Percentiles rank a stretch among this genome's conserved stretches.
Conservation (phyloP, 2,113 vertebrate genomes). For the Cyprinodon tularosa region DNA sequence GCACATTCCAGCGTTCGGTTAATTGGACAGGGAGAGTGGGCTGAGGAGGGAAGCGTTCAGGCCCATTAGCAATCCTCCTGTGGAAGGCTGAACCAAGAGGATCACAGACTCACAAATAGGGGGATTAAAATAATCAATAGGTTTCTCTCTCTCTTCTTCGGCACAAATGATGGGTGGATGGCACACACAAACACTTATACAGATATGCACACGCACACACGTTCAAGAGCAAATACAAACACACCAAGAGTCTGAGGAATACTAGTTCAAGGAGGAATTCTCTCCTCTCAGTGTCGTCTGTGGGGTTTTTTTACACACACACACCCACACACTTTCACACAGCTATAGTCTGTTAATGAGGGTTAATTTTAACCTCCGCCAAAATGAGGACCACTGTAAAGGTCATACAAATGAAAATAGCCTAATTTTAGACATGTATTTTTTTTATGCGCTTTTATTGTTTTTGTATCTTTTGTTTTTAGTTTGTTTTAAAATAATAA, state of each 20-base stretch:
- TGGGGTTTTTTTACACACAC: conserved; percentile 39
- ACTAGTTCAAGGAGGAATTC: conserved; percentile 54
- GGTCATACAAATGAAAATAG: conserved; percentile 56
- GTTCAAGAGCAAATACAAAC: conserved; percentile 55
- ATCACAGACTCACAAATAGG: conserved; percentile 82
- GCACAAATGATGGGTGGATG: conserved; percentile 29
- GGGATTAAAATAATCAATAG: conserved; percentile 84
- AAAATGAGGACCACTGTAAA: conserved; percentile 54
- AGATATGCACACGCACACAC: conserved; percentile 38
- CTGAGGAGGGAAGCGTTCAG: conserved; percentile 72
- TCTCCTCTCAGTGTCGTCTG: conserved; percentile 55
- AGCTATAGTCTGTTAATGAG: conserved; percentile 42
- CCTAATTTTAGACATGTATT: conserved; percentile 17
- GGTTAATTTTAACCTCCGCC: conserved; percentile 54
- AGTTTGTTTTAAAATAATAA: background rate
- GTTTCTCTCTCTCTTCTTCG: conserved; percentile 62
- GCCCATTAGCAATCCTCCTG: conserved; percentile 78
- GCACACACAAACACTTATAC: conserved; percentile 43
- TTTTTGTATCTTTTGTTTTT: conserved; percentile 16
- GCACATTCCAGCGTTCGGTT: conserved; percentile 68
- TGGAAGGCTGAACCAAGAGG: conserved; percentile 71
- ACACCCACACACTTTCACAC: conserved; percentile 15
- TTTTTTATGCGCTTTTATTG: conserved; percentile 2
- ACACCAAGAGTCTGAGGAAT: conserved; percentile 59
- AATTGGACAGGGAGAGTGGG: conserved; percentile 77